phyloP scores from a whole-genome alignment of 2,888 invertebrate genomes.

The Microdon myrmicae region DNA sequence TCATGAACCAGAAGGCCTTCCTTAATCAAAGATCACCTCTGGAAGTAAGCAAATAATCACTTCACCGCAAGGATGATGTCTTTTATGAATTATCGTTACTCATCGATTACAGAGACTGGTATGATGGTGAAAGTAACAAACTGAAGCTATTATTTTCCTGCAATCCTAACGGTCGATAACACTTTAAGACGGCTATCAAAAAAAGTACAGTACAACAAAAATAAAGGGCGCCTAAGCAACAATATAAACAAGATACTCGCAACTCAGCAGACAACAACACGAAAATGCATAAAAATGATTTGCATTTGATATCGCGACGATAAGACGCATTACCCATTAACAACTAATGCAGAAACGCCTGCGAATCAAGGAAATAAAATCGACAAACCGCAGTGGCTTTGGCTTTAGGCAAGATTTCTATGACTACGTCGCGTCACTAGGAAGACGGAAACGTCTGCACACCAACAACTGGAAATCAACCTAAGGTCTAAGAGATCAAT shows the following conservation, averaged over 20 bases:
- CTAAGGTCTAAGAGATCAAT: slow-evolving; percentile 24
- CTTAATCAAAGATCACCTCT: no score
- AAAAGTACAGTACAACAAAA: slow-evolving; percentile 25
- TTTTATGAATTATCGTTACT: slow-evolving; percentile 21
- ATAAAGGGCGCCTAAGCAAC: no score
- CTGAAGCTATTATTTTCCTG: no score
- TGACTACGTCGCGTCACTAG: slow-evolving; percentile 19
- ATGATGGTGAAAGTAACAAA: slow-evolving; percentile 35
- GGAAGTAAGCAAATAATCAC: no score
- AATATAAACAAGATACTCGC: no score
- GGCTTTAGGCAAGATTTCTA: slow-evolving; percentile 36
- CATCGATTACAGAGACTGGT: slow-evolving; percentile 17
- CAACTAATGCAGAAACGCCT: slow-evolving; percentile 1
- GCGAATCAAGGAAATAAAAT: slow-evolving; percentile 28
- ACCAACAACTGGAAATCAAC: background rate
- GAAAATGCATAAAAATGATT: slow-evolving; percentile 25
- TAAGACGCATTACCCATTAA: slow-evolving; percentile 23
- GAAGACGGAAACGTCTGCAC: slow-evolving; percentile 25
- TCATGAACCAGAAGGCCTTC: no score
- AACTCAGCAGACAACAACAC: no score
- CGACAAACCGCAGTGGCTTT: slow-evolving; percentile 31
- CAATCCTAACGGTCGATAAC: no score
- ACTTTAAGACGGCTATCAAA: slow-evolving; percentile 26
- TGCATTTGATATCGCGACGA: slow-evolving; percentile 29
- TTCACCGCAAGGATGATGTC: no score